A percentile compares a stretch with the other conserved stretches of the same genome.
These are phyloP conservation scores for Ooceraea biroi DNA, from an alignment of 1,140 invertebrate species.

Conservation along the genomic window DNA sequence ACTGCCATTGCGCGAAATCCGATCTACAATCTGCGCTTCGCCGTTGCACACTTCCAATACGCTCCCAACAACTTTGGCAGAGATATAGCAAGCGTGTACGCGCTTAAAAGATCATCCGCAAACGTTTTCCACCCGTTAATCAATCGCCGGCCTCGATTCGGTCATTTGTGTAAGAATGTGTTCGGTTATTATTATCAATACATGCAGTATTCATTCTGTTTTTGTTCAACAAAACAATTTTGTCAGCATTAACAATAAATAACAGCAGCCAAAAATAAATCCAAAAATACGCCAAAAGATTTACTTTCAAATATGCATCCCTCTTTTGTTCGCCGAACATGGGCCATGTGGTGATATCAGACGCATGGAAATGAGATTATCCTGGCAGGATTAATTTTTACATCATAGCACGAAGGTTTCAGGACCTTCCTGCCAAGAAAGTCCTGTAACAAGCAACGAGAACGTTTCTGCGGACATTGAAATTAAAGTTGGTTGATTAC, in stretches of 20 bases:
- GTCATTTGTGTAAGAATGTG: too few relatives aligned
- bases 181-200: too few relatives aligned
- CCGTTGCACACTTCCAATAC: constrained; percentile 32
- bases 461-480: constrained; percentile 37
- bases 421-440: background rate
- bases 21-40: constrained; percentile 58
- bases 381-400: constrained; percentile 7
- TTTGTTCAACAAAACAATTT: too few relatives aligned
- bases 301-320: background rate
- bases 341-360: background rate
- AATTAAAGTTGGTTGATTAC: constrained; percentile 55
- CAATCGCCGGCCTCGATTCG: background rate
- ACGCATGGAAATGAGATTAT: background rate
- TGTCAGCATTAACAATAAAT: too few relatives aligned
- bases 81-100: constrained; percentile 9
- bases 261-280: background rate
- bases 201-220: too few relatives aligned
- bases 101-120: constrained; percentile 11
- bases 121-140: background rate
- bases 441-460: background rate
- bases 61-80: constrained; percentile 49
- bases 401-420: background rate
- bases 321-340: too few relatives aligned
- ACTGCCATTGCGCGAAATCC: constrained; percentile 53
- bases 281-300: background rate